A percentile compares a stretch with the other conserved stretches of the same genome.
Evolutionary conservation across 1,140 invertebrate species (phyloP).

Genomic region (Chrysoperla carnea): DNA sequence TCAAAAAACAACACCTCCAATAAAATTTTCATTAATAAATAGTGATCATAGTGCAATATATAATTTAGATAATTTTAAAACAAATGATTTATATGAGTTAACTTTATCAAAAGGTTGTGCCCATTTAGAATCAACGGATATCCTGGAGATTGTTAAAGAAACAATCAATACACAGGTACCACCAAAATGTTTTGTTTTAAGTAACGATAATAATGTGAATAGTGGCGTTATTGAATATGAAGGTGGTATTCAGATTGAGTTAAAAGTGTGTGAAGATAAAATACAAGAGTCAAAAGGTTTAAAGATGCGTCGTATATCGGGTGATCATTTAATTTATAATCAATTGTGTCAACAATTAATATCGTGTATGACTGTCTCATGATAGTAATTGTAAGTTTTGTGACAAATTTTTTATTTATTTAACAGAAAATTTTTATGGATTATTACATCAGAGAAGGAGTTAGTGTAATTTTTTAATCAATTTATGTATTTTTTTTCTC

Average conservation of each 20-base stretch:
- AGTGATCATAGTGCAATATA: too few species aligned
- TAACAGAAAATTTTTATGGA: too few species aligned
- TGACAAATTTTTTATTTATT: too few species aligned
- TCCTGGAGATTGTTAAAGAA: conserved; percentile 64
- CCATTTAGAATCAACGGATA: conserved; percentile 54
- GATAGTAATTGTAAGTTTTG: conserved; percentile 11
- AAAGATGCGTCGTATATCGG: conserved; percentile 78
- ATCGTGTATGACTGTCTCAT: conserved; percentile 65
- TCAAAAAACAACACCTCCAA: neutral
- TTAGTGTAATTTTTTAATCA: too few species aligned
- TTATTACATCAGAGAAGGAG: too few species aligned
- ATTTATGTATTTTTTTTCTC: too few species aligned
- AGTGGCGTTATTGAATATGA: conserved; percentile 49
- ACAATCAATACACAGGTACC: conserved; percentile 60
- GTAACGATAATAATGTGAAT: conserved; percentile 4
- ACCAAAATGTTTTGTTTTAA: conserved; percentile 48
- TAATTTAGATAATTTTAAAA: neutral
- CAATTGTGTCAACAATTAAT: conserved; percentile 82
- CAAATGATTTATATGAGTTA: conserved; percentile 16
- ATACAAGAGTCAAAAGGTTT: conserved; percentile 57
- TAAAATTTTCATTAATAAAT: too few species aligned
- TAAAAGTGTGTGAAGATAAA: conserved; percentile 63
- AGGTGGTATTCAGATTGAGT: conserved; percentile 71
- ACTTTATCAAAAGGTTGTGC: conserved; percentile 60
- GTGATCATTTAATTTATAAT: conserved; percentile 77